These are phyloP conservation scores for Heliconius melpomene DNA, from an alignment of 1,140 invertebrate species.

Conservation along the genomic window DNA sequence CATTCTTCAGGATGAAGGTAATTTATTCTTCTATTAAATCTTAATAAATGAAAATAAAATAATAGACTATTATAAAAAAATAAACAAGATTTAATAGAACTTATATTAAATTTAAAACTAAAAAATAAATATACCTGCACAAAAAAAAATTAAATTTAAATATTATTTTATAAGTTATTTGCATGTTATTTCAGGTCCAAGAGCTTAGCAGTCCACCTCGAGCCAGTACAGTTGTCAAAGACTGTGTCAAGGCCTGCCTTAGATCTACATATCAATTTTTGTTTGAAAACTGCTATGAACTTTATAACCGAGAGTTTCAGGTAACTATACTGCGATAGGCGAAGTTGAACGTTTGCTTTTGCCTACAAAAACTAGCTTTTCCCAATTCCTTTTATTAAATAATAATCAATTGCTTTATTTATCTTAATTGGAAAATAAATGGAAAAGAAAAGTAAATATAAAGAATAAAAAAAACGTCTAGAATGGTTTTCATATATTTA, in stretches of 20 bases:
- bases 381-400: too few relatives aligned
- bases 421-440: too few relatives aligned
- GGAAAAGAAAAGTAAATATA: too few relatives aligned
- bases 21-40: constrained; percentile 22
- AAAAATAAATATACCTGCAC: too few relatives aligned
- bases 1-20: constrained; percentile 99
- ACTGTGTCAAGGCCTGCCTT: constrained; percentile 99
- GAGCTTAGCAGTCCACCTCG: constrained; percentile 98
- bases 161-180: background rate
- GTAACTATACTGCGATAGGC: constrained; percentile 30
- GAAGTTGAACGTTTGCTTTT: background rate
- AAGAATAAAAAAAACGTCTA: too few relatives aligned
- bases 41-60: too few relatives aligned
- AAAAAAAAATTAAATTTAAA: too few relatives aligned
- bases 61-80: too few relatives aligned
- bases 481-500: too few relatives aligned
- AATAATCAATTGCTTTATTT: too few relatives aligned
- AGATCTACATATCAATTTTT: constrained; percentile 98
- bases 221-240: constrained; percentile 98
- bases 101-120: too few relatives aligned
- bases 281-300: constrained; percentile 98
- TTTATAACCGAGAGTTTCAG: constrained; percentile 69
- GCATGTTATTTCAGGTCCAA: constrained; percentile 88
- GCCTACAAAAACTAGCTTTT: background rate
- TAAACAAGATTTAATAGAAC: too few relatives aligned